A percentile compares a stretch with the other conserved stretches of the same genome.
Evolutionary conservation across 2,797 vertebrate genomes (phyloP).

Genomic region (Crocodylus rhombifer): DNA sequence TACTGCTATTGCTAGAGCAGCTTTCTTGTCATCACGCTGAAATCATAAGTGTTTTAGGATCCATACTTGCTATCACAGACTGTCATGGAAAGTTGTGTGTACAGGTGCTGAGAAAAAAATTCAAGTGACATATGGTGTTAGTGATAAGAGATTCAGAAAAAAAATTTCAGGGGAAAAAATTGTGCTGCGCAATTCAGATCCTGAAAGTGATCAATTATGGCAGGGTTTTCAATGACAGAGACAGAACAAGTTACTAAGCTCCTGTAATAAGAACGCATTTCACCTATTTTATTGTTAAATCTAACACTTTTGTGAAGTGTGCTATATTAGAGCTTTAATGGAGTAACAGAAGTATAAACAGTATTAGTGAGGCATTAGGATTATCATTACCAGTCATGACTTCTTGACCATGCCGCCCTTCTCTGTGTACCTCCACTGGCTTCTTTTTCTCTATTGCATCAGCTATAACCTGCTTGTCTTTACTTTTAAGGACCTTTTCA

Average conservation of each 20-base stretch:
- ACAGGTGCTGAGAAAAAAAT: not conserved
- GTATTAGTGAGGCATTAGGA: not conserved
- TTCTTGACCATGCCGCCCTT: not conserved
- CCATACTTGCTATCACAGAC: not conserved
- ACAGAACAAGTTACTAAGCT: accelerated
- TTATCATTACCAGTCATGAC: not conserved
- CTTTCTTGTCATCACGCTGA: not conserved
- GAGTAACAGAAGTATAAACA: accelerated
- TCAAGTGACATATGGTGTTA: not conserved
- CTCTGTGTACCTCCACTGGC: not conserved
- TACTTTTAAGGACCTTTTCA: not conserved
- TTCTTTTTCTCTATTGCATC: not conserved
- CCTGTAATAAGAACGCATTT: too few species aligned
- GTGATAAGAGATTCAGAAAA: not conserved
- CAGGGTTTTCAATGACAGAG: not conserved
- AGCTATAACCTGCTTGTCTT: not conserved
- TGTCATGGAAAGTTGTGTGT: not conserved
- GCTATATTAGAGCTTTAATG: not conserved
- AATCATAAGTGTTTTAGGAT: not conserved
- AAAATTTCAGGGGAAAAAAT: accelerated
- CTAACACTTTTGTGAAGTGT: not conserved
- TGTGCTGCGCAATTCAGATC: not conserved
- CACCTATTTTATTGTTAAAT: too few species aligned
- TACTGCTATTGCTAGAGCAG: not conserved
- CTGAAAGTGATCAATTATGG: not conserved